Evolutionary conservation across 2,888 invertebrate species (phyloP).

Genomic region (Leucophenga maculata): DNA sequence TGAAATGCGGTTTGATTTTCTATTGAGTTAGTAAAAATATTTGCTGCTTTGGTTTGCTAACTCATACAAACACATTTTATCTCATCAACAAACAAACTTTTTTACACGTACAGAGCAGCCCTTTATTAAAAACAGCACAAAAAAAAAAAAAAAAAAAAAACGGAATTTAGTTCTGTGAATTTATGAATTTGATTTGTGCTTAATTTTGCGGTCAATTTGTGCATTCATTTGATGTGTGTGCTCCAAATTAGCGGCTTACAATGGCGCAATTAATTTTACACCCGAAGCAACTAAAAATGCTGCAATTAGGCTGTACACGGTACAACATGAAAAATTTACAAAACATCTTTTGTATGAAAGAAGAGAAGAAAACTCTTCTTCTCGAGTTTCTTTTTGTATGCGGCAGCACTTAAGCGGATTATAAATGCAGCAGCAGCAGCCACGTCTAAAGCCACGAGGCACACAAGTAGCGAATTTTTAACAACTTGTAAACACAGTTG

Average conservation of each 20-base stretch:
- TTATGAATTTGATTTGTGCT: slow-evolving; percentile 13
- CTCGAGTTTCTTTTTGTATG: background rate
- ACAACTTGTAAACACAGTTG: background rate
- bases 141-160: background rate
- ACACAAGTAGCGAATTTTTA: background rate
- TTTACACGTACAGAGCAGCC: slow-evolving; percentile 21
- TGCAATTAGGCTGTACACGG: background rate
- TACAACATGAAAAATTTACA: too few species aligned
- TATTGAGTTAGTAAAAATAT: slow-evolving; percentile 13
- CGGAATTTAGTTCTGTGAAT: slow-evolving; percentile 8
- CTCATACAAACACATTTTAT: slow-evolving; percentile 12
- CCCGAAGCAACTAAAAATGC: too few species aligned
- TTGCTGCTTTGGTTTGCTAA: slow-evolving; percentile 5
- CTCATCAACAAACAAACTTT: slow-evolving; percentile 39
- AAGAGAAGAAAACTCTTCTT: too few species aligned
- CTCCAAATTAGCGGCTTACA: slow-evolving; percentile 19
- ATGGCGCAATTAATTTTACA: slow-evolving; percentile 10
- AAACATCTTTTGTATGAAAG: too few species aligned
- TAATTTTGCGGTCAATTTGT: slow-evolving; percentile 31
- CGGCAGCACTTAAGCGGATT: slow-evolving; percentile 17
- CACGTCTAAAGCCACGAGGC: background rate
- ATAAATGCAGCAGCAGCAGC: slow-evolving; percentile 2
- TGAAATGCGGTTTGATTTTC: slow-evolving; percentile 18
- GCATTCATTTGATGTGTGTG: slow-evolving; percentile 36
- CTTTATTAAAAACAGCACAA: background rate